Percentiles rank a stretch among this genome's conserved stretches.
Conservation (phyloP, 2,113 vertebrate species). For the Grallaria varia region DNA sequence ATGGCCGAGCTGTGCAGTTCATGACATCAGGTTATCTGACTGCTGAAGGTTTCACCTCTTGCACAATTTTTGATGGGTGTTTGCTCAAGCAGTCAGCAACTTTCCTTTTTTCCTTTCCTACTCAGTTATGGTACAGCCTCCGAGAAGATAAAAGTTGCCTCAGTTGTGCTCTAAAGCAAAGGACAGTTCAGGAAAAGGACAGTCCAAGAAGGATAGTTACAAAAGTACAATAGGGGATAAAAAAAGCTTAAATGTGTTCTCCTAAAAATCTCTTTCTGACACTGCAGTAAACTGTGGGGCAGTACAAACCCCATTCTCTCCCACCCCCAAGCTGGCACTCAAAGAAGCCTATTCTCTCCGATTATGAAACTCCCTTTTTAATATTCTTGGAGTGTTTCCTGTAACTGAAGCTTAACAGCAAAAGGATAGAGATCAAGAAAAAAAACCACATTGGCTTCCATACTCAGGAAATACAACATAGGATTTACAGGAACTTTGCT, state of each 20-base stretch:
- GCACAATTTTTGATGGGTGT: neutral
- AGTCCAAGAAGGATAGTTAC: neutral
- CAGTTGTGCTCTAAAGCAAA: neutral
- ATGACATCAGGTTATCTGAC: neutral
- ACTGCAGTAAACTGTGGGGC: neutral
- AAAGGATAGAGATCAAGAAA: conserved; percentile 3
- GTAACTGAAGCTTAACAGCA: conserved; percentile 27
- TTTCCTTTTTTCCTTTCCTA: conserved; percentile 1
- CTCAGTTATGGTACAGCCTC: neutral
- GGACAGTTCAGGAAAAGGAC: neutral
- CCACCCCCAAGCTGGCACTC: neutral
- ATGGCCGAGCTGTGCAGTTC: neutral
- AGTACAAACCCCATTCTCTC: neutral
- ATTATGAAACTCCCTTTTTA: conserved; percentile 57
- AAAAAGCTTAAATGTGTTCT: neutral
- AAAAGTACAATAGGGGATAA: neutral
- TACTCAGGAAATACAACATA: neutral
- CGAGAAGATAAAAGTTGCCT: neutral
- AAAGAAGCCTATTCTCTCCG: neutral
- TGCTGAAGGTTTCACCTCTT: neutral
- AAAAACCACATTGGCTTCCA: neutral
- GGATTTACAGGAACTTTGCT: neutral
- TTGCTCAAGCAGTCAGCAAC: neutral
- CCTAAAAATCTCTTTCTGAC: neutral
- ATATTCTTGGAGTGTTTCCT: conserved; percentile 50